Base-by-base conservation (phyloP, 1,140 invertebrate species). In the Arion vulgaris region DNA sequence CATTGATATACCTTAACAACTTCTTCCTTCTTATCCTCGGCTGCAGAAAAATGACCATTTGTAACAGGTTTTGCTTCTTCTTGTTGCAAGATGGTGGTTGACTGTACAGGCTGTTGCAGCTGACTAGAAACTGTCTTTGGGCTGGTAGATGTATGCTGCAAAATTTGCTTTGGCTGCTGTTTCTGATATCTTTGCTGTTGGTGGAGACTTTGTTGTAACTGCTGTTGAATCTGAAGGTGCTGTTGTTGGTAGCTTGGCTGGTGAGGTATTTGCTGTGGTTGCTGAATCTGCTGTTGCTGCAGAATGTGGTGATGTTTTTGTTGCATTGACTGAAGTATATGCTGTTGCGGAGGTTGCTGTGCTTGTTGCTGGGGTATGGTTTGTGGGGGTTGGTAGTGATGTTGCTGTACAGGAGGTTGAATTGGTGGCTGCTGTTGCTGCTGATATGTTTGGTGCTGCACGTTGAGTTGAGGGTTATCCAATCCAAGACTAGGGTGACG, bases 141-240 rank as follows among this genome's bases (percentile, higher is more conserved):
- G 9, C 38, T 2, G 23, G 26, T 36, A 17, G 45, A 15, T 41
- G 41, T 1, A 28, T 81, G 41, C 34, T 81, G 80, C 15, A 74
- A 34, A 62, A 82, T 82, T 28, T 82, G 81, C 32, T 80, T 80
- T 32, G 74, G 82, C 38, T 79, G 69, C 15, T 71, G 73, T 49
- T 81, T 66, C 51, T 77, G 81, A 38, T 83, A 71, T 34, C 62
- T 77, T 19, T 53, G 74, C 32, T 81, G 83, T 28, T 81, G 80
- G 9, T 38, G 71, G 4, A 75, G 71, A 71, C 62, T 71, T 39
- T 53, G 75, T 45, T 80, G 78, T 36, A 74, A 34, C 28, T 81
- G 83, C 71, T 85, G 84, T 57, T 80, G 80, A 38, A 71, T 62
- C 38, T 82, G 81, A 39, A 69, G 53, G 11, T 82, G 81, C 38